Evolutionary conservation across 1,140 invertebrate species (phyloP).

Genomic region (Sipha flava): DNA sequence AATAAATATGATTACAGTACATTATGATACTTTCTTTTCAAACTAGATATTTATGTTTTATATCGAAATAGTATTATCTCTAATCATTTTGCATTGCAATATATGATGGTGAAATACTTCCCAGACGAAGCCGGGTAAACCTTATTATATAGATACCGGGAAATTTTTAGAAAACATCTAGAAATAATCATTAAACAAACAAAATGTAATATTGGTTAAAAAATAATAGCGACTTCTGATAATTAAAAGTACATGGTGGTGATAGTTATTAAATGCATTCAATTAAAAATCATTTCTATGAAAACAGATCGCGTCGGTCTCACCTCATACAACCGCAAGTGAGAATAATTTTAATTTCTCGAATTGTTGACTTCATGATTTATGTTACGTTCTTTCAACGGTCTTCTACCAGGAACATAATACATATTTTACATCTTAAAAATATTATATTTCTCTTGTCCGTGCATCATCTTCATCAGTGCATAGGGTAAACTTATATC

Average conservation of each 20-base stretch:
- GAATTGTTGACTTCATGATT: not conserved
- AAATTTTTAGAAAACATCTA: too few relatives aligned
- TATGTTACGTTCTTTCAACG: slow-evolving; percentile 14
- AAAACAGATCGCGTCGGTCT: too few relatives aligned
- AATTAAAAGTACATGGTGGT: not conserved
- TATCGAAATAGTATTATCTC: too few relatives aligned
- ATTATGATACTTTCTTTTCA: too few relatives aligned
- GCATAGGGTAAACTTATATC: not conserved
- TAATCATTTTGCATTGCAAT: too few relatives aligned
- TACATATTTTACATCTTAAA: not conserved
- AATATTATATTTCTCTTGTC: not conserved
- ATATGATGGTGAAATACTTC: too few relatives aligned
- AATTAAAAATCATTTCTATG: not conserved
- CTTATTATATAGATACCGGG: too few relatives aligned
- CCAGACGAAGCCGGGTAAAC: too few relatives aligned
- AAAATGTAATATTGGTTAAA: not conserved
- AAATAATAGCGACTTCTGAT: too few relatives aligned
- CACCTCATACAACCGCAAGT: not conserved
- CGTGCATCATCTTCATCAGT: not conserved
- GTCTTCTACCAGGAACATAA: not conserved
- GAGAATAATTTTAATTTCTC: not conserved
- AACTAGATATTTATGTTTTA: too few relatives aligned
- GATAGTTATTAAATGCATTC: not conserved
- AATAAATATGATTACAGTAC: too few relatives aligned
- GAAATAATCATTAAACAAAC: too few relatives aligned